Base-by-base conservation (phyloP, 2,797 vertebrate genomes). In the Gastrophryne carolinensis region DNA sequence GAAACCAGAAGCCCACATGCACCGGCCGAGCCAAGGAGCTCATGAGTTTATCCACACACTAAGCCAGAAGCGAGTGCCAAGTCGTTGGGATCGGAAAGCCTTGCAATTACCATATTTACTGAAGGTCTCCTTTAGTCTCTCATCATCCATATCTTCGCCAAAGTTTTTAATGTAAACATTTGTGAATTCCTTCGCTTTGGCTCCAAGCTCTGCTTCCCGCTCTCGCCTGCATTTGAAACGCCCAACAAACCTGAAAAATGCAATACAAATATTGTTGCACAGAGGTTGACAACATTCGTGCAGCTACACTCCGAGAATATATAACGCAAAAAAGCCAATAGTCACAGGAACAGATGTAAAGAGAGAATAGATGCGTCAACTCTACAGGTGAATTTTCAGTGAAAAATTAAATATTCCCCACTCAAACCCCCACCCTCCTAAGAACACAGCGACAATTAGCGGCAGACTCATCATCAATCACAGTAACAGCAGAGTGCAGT, bases 91-190 rank as follows among this genome's bases (percentile, higher is more conserved):
- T 64, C n/a, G 39, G 44, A 19, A 49, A 30, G 7, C 64, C 49
- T 69, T 49, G 1, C 29, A 86, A 80, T 92, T 90, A 98, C 97
- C 97, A 0, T 98, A 97, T 94, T 96, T 96, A 82, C 96, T 93
- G 71, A 99, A 99, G 39, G 97, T 83, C 63, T 97, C 97, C 82
- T 97, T 98, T 64, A 99, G 88, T 32, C 86, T 89, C 17, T 95
- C 94, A 23, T 99, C 96, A 53, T 96, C 90, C 93, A 99, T 95
- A 70, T 99, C 98, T 29, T 99, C 97, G 7, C 97, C 97, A 8
- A 99, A 99, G 86, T 99, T 99, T 87, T 99, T 99, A 81, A 99
- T 98, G 84, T 99, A 99, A 75, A 99, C 97, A 6, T 99, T 99
- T 83, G 98, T 99, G 81, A 99, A 99, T 70, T 99, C 98, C 83